Conservation (phyloP, 2,888 invertebrate species). For the Zeuzera pyrina region DNA sequence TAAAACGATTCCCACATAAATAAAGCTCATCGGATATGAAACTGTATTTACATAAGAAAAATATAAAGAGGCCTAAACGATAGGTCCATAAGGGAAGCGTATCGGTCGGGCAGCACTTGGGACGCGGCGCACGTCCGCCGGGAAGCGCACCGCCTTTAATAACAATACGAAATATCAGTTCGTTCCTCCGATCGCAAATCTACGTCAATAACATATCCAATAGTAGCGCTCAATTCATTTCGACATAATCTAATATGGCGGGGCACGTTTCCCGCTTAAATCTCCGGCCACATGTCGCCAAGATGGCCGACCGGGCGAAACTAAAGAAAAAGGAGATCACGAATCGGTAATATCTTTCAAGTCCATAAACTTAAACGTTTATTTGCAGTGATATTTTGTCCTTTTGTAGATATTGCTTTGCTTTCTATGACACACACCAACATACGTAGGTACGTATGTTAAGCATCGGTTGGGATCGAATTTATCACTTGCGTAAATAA, state of each 20-base stretch:
- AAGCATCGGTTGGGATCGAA: too few relatives aligned
- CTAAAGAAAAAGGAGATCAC: conserved; percentile 72
- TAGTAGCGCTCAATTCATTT: conserved; percentile 70
- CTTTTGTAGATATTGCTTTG: conserved; percentile 68
- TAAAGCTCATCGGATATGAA: conserved; percentile 74
- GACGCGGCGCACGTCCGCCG: conserved; percentile 55
- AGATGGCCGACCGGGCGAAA: conserved; percentile 67
- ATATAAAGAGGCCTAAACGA: conserved; percentile 72
- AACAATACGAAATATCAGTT: conserved; percentile 74
- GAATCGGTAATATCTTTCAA: conserved; percentile 73
- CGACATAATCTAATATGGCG: conserved; percentile 71
- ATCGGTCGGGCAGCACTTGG: conserved; percentile 37
- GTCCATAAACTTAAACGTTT: conserved; percentile 73
- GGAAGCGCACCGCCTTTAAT: conserved; percentile 60
- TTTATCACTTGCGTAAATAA: too few relatives aligned
- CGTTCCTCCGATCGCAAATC: conserved; percentile 73
- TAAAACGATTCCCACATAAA: conserved; percentile 74
- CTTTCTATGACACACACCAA: too few relatives aligned
- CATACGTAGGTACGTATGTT: too few relatives aligned
- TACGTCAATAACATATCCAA: conserved; percentile 74
- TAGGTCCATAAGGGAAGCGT: conserved; percentile 63
- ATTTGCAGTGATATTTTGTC: conserved; percentile 72
- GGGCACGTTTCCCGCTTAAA: conserved; percentile 72
- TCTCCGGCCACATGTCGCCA: conserved; percentile 73
- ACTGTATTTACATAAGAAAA: conserved; percentile 72